Evolutionary conservation across 2,113 vertebrate genomes (phyloP).

Genomic region (Chinchilla lanigera): DNA sequence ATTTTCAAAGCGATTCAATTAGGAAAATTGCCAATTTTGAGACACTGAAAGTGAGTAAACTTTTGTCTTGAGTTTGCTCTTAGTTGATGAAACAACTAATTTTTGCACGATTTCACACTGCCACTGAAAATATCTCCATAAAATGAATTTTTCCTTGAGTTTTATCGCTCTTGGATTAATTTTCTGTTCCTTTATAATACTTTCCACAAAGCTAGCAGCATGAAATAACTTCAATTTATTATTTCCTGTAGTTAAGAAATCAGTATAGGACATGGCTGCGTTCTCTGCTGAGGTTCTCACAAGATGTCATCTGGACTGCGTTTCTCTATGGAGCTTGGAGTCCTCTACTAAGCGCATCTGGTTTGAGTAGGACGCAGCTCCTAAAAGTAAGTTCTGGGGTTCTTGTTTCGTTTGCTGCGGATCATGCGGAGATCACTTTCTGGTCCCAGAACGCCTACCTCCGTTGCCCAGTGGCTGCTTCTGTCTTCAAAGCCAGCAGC

Average conservation of each 20-base stretch:
- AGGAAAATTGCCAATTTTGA: neutral
- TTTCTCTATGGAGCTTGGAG: neutral
- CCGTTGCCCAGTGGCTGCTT: neutral
- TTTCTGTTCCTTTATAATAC: neutral
- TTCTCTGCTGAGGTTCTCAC: neutral
- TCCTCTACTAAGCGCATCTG: neutral
- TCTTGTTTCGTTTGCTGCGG: neutral
- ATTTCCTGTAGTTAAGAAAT: neutral
- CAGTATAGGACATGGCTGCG: neutral
- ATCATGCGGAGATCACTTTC: neutral
- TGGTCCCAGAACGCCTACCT: neutral
- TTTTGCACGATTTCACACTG: neutral
- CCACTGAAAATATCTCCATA: neutral
- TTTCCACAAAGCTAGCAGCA: neutral
- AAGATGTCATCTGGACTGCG: neutral
- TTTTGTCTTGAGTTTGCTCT: conserved; percentile 8
- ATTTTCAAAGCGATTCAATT: neutral
- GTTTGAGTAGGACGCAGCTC: neutral
- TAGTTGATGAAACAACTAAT: neutral
- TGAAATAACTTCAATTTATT: neutral
- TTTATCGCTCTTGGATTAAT: neutral
- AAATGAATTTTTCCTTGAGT: conserved; percentile 1
- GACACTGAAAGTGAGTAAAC: neutral
- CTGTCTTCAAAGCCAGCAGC: neutral
- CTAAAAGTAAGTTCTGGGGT: neutral